Conservation (phyloP, 1,140 invertebrate species). For the Vanessa tameamea region DNA sequence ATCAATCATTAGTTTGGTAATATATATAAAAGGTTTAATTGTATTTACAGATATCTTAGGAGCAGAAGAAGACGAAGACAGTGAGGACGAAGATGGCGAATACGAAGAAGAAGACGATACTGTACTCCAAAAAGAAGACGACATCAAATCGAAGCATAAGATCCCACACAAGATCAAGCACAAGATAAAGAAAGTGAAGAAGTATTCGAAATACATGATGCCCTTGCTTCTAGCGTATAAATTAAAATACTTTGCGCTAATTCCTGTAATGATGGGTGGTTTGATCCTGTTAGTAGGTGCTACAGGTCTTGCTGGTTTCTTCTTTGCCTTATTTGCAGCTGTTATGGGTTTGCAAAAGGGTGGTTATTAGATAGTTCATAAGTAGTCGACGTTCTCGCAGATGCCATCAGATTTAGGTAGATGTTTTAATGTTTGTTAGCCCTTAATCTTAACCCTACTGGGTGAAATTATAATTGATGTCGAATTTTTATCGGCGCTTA, state of each 20-base stretch:
- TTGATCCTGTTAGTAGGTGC: conserved; percentile 87
- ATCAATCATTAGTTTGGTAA: too few relatives aligned
- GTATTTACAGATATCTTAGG: conserved; percentile 68
- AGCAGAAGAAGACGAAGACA: conserved; percentile 61
- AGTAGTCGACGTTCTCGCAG: conserved; percentile 67
- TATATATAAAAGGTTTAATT: conserved; percentile 5
- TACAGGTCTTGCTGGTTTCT: conserved; percentile 90
- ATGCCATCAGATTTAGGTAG: conserved; percentile 67
- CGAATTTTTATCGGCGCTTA: neutral
- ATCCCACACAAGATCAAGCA: conserved; percentile 46
- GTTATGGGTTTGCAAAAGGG: conserved; percentile 82
- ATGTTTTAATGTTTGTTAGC: conserved; percentile 2
- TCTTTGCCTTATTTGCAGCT: conserved; percentile 89
- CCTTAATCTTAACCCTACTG: neutral
- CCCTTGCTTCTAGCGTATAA: conserved; percentile 90
- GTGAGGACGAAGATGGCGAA: conserved; percentile 60
- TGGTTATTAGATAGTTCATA: conserved; percentile 57
- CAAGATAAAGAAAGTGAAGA: conserved; percentile 80
- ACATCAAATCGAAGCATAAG: conserved; percentile 14
- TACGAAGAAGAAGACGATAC: conserved; percentile 63
- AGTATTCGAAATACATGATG: conserved; percentile 86
- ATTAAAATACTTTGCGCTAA: conserved; percentile 89
- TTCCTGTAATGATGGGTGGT: conserved; percentile 88
- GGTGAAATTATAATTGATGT: neutral
- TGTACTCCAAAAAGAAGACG: conserved; percentile 28